Evolutionary conservation across 2,113 vertebrate species (phyloP), one percentile per base, ranked within the genome.

Genomic region (Myocastor coypus): DNA sequence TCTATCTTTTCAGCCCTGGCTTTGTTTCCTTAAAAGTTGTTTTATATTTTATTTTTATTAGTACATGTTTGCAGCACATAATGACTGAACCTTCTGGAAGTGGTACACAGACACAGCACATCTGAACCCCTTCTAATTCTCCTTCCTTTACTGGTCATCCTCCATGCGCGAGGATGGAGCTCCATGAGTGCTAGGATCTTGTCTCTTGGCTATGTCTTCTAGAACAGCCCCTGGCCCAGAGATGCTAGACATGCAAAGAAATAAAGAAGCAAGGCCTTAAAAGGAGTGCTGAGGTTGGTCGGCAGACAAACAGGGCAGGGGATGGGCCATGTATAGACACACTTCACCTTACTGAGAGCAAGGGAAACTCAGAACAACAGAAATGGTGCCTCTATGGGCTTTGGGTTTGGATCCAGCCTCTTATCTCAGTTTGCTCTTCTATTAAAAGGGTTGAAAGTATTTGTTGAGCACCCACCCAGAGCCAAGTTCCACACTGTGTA

Each of bases 301-400:
- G 19, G 24, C 77, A 61, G 73, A 26, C 20, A 69, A 55, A 34
- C 13, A 78, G 66, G 57, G 16, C 4, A 64, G 85, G 26, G 16
- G 22, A 30, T 10, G 42, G 64, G 13, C 83, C 50, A 37, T 5
- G 7, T 50, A 0, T 28, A 32, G 32, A 20, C 0, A 2, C 46
- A 71, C 34, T 52, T 37, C 32, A 77, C 19, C 5, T 46, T 19
- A 52, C 37, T 30, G 50, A 40, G 85, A 82, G 50, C 1, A 12
- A n/a, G 2, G 40, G 57, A 50, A 26, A 28, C 71, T 32, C 61
- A 71, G 77, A 80, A 32, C 7, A 20, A 37, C 19, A 9, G 5
- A 20, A 34, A 24, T 32, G 37, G 32, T 40, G n/a, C 24, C 78
- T 63, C 1, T 73, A 16, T 3, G 37, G 64, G 14, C 13, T 28